Evolutionary conservation across 30 jellyfish, hydroid and myxozoan species (phyloP).

Genomic region (Morbakka virulenta): DNA sequence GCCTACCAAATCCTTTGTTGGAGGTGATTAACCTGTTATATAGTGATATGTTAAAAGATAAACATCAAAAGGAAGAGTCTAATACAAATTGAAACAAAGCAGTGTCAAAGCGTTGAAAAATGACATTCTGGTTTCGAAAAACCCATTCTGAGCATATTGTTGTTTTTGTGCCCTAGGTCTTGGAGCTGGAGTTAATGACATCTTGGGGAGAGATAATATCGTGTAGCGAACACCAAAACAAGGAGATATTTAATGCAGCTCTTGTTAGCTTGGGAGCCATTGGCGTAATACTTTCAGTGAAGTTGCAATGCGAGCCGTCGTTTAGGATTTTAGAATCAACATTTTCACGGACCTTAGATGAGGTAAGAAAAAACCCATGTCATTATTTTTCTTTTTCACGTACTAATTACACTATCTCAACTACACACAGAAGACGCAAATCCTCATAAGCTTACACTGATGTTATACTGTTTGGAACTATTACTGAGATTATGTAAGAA

Average conservation of each 20-base stretch:
- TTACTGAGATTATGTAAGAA: no score
- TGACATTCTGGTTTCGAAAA: no score
- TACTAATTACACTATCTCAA: background rate
- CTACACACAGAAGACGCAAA: background rate
- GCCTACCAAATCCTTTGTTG: no score
- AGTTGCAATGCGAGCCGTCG: conserved; percentile 72
- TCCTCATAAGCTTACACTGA: no score
- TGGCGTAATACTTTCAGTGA: conserved; percentile 45
- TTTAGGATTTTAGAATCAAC: conserved; percentile 30
- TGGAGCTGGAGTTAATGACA: conserved; percentile 60
- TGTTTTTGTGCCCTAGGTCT: conserved; percentile 30
- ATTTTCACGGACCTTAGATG: conserved; percentile 47
- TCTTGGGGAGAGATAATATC: conserved; percentile 61
- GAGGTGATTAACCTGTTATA: no score
- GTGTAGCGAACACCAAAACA: conserved; percentile 44
- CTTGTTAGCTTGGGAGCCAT: conserved; percentile 62
- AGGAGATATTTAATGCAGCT: conserved; percentile 66
- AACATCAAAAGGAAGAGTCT: no score
- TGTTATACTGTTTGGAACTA: no score
- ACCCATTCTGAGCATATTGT: background rate
- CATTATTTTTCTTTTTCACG: no score
- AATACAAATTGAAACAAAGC: no score
- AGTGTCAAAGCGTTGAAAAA: no score
- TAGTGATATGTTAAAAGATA: no score
- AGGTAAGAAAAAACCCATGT: conserved; percentile 36